A percentile compares a stretch with the other conserved stretches of the same genome.
Evolutionary conservation across 2,888 invertebrate genomes (phyloP).

Genomic region (Uloborus plumipes): DNA sequence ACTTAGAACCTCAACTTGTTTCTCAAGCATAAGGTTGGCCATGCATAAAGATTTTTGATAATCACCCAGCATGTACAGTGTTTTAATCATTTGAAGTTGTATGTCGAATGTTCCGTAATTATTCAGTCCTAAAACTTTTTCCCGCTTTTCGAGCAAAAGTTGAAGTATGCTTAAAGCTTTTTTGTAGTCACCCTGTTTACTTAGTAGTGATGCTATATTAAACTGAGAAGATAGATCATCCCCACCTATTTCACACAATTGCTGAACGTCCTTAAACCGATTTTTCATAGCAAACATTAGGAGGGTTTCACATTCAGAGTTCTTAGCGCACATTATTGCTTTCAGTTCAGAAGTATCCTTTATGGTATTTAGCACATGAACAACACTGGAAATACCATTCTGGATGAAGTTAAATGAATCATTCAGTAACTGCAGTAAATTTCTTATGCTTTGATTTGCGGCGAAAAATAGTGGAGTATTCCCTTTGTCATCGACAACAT

Average conservation of each 20-base stretch:
- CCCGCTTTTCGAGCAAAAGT: background rate
- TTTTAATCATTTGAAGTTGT: background rate
- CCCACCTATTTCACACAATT: conserved; percentile 10
- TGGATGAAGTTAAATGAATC: conserved; percentile 22
- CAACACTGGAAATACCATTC: background rate
- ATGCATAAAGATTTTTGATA: background rate
- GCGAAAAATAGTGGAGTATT: conserved; percentile 18
- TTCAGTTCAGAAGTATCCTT: background rate
- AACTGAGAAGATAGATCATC: conserved; percentile 9
- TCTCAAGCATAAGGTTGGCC: background rate
- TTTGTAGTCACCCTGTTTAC: background rate
- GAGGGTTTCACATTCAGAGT: conserved; percentile 1
- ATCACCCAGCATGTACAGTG: background rate
- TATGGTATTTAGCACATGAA: conserved; percentile 1
- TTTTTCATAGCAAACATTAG: conserved; percentile 15
- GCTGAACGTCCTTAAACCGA: background rate
- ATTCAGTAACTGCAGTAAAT: conserved; percentile 22
- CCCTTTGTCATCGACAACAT: background rate
- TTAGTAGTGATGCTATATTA: background rate
- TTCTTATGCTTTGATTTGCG: background rate
- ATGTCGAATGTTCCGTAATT: background rate
- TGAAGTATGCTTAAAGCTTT: conserved; percentile 4
- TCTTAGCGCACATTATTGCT: conserved; percentile 6
- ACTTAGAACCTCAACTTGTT: conserved; percentile 2
- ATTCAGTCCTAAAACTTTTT: conserved; percentile 10